A percentile compares a stretch with the other conserved stretches of the same genome.
Evolutionary conservation across 2,113 vertebrate species (phyloP).

Genomic region (Casuarius casuarius): DNA sequence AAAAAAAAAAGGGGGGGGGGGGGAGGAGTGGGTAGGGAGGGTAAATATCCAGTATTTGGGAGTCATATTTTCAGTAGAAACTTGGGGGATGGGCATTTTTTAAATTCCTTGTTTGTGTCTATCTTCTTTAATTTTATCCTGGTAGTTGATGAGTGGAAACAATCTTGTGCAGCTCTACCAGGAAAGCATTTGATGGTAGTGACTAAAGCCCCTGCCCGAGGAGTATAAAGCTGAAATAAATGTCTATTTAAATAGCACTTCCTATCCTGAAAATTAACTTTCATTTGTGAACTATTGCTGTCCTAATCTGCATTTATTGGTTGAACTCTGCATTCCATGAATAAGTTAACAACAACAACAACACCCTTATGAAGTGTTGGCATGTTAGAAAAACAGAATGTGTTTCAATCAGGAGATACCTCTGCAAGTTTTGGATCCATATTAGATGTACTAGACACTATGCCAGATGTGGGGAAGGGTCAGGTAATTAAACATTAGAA

Average conservation of each 20-base stretch:
- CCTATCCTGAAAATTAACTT: constrained; percentile 25
- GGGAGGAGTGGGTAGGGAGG: neutral
- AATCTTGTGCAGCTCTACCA: neutral
- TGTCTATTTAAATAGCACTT: constrained; percentile 5
- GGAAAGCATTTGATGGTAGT: neutral
- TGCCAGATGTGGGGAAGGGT: too few relatives aligned
- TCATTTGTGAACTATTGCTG: neutral
- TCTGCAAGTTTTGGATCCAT: neutral
- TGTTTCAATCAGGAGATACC: neutral
- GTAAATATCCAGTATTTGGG: neutral
- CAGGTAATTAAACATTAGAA: neutral
- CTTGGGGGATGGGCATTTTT: neutral
- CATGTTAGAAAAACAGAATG: neutral
- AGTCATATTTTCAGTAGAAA: neutral
- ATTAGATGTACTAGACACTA: neutral
- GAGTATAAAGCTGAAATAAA: neutral
- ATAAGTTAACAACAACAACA: neutral
- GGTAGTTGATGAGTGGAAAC: neutral
- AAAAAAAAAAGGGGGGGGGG: too few relatives aligned
- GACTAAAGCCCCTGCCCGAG: neutral
- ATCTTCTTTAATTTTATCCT: constrained; percentile 11
- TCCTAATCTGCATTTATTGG: neutral
- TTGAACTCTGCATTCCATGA: neutral
- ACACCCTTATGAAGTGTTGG: neutral
- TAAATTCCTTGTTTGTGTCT: neutral